A percentile compares a stretch with the other conserved stretches of the same genome.
Conservation (phyloP, 2,797 vertebrate species). For the Sebastes iracundus region DNA sequence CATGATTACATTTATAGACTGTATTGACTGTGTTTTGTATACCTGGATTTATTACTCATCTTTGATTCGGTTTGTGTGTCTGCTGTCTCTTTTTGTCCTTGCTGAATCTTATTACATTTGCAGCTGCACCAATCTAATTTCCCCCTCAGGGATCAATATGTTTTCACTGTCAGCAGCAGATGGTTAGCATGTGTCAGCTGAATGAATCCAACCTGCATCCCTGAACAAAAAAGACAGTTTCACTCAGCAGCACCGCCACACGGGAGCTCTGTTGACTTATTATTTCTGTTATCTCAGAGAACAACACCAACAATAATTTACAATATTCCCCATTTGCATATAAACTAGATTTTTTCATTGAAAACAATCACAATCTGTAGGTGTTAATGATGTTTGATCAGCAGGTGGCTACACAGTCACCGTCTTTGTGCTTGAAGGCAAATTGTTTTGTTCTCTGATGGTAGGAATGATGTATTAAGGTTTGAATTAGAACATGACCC, state of each 20-base stretch:
- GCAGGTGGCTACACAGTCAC: background rate
- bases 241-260: background rate
- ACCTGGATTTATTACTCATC: background rate
- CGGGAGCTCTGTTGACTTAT: background rate
- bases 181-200: background rate
- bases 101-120: background rate
- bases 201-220: background rate
- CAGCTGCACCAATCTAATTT: background rate
- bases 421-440: background rate
- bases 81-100: background rate
- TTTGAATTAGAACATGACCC: background rate
- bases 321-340: too few relatives aligned
- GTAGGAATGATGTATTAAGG: background rate
- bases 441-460: background rate
- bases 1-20: background rate
- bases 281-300: background rate
- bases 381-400: background rate
- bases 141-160: conserved; percentile 3
- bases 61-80: background rate
- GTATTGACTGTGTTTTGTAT: background rate
- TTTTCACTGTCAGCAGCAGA: background rate
- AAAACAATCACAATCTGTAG: background rate
- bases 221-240: background rate
- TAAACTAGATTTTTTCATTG: background rate
- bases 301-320: background rate